Evolutionary conservation across 2,797 vertebrate species (phyloP), one percentile per base, ranked within the genome.

Genomic region (Sebastes minor): DNA sequence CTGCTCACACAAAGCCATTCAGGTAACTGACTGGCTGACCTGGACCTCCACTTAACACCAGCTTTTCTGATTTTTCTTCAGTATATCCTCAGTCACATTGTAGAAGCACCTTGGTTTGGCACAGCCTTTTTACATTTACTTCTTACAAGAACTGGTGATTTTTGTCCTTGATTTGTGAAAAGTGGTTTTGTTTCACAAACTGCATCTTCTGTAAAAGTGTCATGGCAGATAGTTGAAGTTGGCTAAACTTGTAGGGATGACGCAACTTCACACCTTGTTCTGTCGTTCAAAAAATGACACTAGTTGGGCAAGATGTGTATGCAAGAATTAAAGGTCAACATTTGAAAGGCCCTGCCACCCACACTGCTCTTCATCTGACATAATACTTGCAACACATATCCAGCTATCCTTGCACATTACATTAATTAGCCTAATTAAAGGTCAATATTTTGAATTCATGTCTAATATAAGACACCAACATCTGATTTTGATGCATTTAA

Each of bases 1-100:
- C 65, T 91, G 60, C 96, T 97, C 94, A 30, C 97, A 99, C 94
- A 98, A 97, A 96, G 96, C 97, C 92, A 97, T 96, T 79, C 99
- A 99, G 98, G 98, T 99, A 93, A 80, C 56, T 5, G 42, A 46
- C 38, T 5, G 10, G 30, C 59, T 27, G 32, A 66, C 32, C 33
- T 25, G 14, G 38, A 42, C 22, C 11, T 59, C 33, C 28, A 10
- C 28, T 70, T 28, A 7, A 74, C 42, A 55, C 13, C 25, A 42
- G n/a, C 25, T 20, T 67, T n/a, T 10, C 8, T 0, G 12, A 22
- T 2, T 46, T 4, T 14, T 9, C 12, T 52, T 38, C 20, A 61
- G 2, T 61, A 28, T 64, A 63, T 59, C 28, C 3, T 64, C 3
- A 30, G n/a, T 63, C 23, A 73, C 22, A 42, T 23, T 67, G 32